Conservation (phyloP, 2,797 vertebrate species). For the Ctenochaetus hawaiiensis region DNA sequence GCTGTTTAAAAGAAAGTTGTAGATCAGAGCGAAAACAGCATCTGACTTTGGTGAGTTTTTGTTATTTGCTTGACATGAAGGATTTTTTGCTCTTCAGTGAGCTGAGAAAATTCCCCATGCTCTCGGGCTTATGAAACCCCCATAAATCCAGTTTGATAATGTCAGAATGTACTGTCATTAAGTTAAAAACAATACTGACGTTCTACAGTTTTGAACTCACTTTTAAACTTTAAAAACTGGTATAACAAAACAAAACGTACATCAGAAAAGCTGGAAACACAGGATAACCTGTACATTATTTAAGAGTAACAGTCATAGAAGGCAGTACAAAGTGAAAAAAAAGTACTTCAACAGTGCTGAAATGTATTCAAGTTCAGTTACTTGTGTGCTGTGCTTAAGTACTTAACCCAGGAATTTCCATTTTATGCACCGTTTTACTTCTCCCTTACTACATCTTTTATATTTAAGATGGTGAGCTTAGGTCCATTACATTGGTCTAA, state of each 20-base stretch:
- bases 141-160: conserved; percentile 20
- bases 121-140: conserved; percentile 10
- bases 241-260: neutral
- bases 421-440: no score
- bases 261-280: neutral
- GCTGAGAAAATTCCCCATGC: conserved; percentile 3
- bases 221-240: neutral
- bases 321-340: no score
- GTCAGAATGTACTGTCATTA: conserved; percentile 16
- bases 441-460: no score
- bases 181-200: neutral
- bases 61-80: neutral
- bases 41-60: neutral
- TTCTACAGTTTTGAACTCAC: neutral
- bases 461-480: no score
- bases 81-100: conserved; percentile 18
- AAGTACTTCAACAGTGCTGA: no score
- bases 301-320: neutral
- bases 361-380: no score
- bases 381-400: no score
- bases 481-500: no score
- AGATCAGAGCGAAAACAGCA: conserved; percentile 12
- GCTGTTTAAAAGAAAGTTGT: conserved; percentile 24
- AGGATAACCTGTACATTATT: neutral
- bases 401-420: no score